Base-by-base conservation (phyloP, 2,797 vertebrate genomes). In the Myotis vivesi region DNA sequence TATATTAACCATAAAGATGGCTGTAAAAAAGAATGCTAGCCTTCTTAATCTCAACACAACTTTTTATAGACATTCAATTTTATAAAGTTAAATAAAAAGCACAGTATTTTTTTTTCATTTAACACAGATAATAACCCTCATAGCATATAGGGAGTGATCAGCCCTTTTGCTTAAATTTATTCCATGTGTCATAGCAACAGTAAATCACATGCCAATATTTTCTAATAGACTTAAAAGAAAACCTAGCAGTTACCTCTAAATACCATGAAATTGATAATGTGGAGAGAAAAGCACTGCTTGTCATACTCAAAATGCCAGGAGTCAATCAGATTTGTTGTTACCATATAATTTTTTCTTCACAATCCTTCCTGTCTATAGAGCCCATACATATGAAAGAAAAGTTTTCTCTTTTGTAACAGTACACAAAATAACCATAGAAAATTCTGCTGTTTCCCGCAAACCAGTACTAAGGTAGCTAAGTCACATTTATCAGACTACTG, bases 381-480 rank as follows among this genome's bases (percentile, higher is more conserved):
- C 57, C 66, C 89, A 96, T 59, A 95, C 64, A 90, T 92, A 88
- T 62, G 68, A 96, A 86, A 77, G 62, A 88, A 97, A 94, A 85
- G 12, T 38, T 69, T 83, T 95, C 41, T 83, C 46, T 94, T 87
- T 81, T 93, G 38, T 92, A 90, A 33, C 28, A 95, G 75, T 75
- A 55, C 23, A 89, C 51, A 38, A 95, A 95, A 96, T 87, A 96
- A 95, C 87, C 94, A 94, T 77, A 94, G 77, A 89, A 96, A 97
- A 95, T 80, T 46, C 59, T 79, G 17, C 77, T 87, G 41, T 95
- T 97, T 90, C 46, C 95, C 87, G 38, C 94, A 94, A 97, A 95
- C 90, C 91, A 96, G 85, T 95, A 89, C 66, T 85, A 91, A 97
- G 93, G 94, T 96, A 95, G 69, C 93, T 93, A 93, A 95, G 85